Conservation (phyloP, 2,888 invertebrate genomes). For the Watsonalla cultraria region DNA sequence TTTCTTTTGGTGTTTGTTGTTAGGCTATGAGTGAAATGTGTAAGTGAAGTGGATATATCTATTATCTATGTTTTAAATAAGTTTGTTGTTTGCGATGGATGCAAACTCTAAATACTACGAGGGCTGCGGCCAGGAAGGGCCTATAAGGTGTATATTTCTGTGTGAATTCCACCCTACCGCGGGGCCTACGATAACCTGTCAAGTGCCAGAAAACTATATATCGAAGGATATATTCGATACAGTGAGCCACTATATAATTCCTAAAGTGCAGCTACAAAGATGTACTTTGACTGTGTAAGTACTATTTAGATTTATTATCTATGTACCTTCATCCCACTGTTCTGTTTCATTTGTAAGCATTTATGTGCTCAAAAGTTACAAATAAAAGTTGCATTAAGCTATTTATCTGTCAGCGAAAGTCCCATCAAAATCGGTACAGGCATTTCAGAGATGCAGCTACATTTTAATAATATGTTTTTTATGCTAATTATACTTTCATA, state of each 20-base stretch:
- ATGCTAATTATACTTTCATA: no score
- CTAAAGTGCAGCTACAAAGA: slow-evolving; percentile 88
- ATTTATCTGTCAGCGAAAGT: no score
- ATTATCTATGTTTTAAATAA: slow-evolving; percentile 11
- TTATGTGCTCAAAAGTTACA: no score
- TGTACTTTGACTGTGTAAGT: slow-evolving; percentile 89
- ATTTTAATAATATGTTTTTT: no score
- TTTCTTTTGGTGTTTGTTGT: slow-evolving; percentile 12
- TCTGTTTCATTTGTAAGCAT: no score
- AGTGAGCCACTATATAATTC: slow-evolving; percentile 90
- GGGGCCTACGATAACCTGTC: slow-evolving; percentile 88
- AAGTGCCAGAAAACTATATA: slow-evolving; percentile 88
- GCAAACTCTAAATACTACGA: slow-evolving; percentile 71
- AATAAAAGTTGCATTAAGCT: no score
- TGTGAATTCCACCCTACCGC: slow-evolving; percentile 87
- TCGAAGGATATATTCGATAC: slow-evolving; percentile 90
- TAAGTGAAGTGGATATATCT: slow-evolving; percentile 12
- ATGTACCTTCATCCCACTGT: slow-evolving; percentile 4
- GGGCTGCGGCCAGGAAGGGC: slow-evolving; percentile 82
- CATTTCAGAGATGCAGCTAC: no score
- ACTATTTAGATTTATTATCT: background rate
- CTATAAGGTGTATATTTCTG: slow-evolving; percentile 87
- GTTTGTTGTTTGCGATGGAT: slow-evolving; percentile 56
- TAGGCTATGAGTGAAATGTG: slow-evolving; percentile 23
- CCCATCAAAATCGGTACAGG: no score